phyloP scores from a whole-genome alignment of 2,113 vertebrate genomes.

The Acinonyx jubatus region DNA sequence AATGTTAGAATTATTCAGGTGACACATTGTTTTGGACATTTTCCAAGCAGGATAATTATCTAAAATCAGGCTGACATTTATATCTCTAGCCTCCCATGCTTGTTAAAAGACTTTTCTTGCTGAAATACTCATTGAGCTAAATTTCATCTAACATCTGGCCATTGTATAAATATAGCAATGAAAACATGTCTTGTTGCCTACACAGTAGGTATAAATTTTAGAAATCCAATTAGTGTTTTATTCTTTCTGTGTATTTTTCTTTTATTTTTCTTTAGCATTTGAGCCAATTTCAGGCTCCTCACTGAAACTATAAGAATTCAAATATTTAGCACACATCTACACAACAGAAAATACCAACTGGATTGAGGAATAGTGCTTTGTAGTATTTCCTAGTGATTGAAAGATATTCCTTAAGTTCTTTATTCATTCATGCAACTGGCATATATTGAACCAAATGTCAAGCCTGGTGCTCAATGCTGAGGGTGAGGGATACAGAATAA shows the following conservation, averaged over 20 bases:
- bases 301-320: conserved; percentile 42
- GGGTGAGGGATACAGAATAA: background rate
- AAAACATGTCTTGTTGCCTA: conserved; percentile 75
- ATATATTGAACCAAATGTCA: conserved; percentile 27
- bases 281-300: conserved; percentile 27
- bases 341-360: background rate
- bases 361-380: background rate
- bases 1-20: conserved; percentile 52
- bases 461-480: background rate
- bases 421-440: background rate
- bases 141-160: conserved; percentile 76
- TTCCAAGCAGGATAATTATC: conserved; percentile 55
- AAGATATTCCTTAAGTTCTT: conserved; percentile 31
- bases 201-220: conserved; percentile 70
- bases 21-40: conserved; percentile 54
- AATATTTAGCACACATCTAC: conserved; percentile 26
- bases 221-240: conserved; percentile 71
- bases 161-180: conserved; percentile 72
- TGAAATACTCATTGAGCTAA: conserved; percentile 65
- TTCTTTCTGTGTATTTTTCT: conserved; percentile 41
- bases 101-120: conserved; percentile 65
- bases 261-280: conserved; percentile 45
- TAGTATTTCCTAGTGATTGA: conserved; percentile 10
- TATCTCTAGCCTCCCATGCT: conserved; percentile 45
- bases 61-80: conserved; percentile 66